Percentiles rank a stretch among this genome's conserved stretches.
These are phyloP conservation scores for Crocodylus rhombifer DNA, from an alignment of 2,797 vertebrate species.

Conservation along the genomic window DNA sequence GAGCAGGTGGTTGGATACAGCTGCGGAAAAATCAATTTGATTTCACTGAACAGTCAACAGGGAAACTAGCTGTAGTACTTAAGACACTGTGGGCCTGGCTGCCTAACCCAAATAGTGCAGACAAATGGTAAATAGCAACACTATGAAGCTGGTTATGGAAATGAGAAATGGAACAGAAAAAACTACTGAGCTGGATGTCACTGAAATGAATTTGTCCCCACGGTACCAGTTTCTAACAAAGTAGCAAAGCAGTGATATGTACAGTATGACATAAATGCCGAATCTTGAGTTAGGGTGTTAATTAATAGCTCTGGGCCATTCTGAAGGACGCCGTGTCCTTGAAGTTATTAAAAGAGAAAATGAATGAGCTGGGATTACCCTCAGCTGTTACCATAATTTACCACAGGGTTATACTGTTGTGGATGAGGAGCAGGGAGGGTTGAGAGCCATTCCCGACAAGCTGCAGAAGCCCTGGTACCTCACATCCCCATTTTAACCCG, in stretches of 20 bases:
- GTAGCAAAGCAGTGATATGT: background rate
- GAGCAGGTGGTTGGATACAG: background rate
- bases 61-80: background rate
- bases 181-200: background rate
- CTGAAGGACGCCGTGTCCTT: background rate
- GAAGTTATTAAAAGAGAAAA: conserved; percentile 20
- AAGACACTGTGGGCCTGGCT: background rate
- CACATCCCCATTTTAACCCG: background rate
- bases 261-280: background rate
- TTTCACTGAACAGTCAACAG: background rate
- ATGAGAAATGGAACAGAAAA: background rate
- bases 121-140: background rate
- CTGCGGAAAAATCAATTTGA: background rate
- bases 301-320: conserved; percentile 32
- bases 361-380: background rate
- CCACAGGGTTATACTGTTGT: background rate
- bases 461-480: background rate
- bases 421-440: background rate
- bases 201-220: background rate
- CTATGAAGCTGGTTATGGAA: background rate
- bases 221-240: background rate
- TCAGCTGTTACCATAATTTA: background rate
- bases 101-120: fast-evolving
- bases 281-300: background rate
- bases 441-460: background rate